A percentile compares a stretch with the other conserved stretches of the same genome.
These are phyloP conservation scores for Myrmecophaga tridactyla DNA, from an alignment of 2,113 vertebrate genomes.

Conservation along the genomic window DNA sequence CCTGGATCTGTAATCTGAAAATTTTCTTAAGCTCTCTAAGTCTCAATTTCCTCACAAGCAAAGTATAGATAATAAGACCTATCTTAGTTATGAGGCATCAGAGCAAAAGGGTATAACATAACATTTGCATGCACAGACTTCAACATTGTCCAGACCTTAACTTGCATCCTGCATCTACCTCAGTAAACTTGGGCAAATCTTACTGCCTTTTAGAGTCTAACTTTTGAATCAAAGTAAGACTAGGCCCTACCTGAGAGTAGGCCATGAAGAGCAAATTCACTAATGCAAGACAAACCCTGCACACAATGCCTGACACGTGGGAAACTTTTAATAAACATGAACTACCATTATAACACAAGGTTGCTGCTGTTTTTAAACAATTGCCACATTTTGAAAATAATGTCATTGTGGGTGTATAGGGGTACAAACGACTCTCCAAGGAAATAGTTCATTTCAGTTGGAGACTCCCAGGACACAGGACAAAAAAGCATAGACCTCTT, in stretches of 20 bases:
- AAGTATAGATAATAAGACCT: not conserved
- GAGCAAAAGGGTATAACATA: no score
- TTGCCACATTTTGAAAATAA: not conserved
- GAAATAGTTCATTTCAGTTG: not conserved
- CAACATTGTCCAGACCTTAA: not conserved
- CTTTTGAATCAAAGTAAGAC: not conserved
- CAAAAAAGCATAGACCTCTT: not conserved
- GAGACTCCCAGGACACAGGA: not conserved
- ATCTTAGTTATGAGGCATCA: not conserved
- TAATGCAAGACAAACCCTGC: not conserved
- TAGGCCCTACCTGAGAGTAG: not conserved
- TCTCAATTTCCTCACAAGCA: not conserved
- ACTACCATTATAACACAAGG: not conserved
- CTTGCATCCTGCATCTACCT: not conserved
- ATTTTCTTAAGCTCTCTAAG: not conserved
- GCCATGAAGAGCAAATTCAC: not conserved
- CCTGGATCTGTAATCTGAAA: not conserved
- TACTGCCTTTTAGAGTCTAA: no score
- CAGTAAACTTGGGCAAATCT: not conserved
- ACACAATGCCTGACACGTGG: not conserved
- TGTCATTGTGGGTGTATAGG: not conserved
- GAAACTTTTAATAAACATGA: not conserved
- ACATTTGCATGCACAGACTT: not conserved
- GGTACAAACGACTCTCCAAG: not conserved
- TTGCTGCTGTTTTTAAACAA: not conserved